Conservation (phyloP, 1,140 invertebrate genomes). For the Metaphire vulgaris region DNA sequence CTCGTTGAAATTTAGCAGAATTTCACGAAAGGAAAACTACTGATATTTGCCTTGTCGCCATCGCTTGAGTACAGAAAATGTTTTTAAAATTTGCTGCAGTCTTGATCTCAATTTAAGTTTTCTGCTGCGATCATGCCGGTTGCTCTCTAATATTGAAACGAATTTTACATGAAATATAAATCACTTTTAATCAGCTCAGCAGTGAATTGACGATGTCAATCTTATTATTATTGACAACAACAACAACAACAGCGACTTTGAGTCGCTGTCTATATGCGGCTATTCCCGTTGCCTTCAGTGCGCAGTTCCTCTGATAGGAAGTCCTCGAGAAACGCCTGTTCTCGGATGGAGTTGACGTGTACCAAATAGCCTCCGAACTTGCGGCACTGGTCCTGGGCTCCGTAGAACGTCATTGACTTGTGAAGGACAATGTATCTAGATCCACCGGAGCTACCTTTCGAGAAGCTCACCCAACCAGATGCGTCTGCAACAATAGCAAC, state of each 20-base stretch:
- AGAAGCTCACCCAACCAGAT: conserved; percentile 17
- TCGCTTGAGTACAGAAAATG: too few relatives aligned
- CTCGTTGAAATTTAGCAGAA: too few relatives aligned
- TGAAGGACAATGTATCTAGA: conserved; percentile 25
- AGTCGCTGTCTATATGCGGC: background rate
- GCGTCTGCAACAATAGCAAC: too few relatives aligned
- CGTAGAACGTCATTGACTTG: conserved; percentile 23
- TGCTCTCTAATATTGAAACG: background rate
- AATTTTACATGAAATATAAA: background rate
- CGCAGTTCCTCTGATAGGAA: conserved; percentile 13
- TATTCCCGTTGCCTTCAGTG: background rate
- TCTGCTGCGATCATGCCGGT: background rate
- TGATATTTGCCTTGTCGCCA: too few relatives aligned
- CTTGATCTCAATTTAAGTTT: background rate
- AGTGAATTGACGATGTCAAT: background rate
- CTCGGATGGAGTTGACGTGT: conserved; percentile 21
- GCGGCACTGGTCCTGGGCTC: conserved; percentile 25
- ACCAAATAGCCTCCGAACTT: conserved; percentile 21
- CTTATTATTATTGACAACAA: background rate
- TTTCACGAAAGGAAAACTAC: too few relatives aligned
- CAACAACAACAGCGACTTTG: background rate
- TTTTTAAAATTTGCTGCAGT: background rate
- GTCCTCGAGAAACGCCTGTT: conserved; percentile 27
- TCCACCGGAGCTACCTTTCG: conserved; percentile 19
- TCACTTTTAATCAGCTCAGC: background rate